phyloP scores from a whole-genome alignment of 2,888 invertebrate species.

The Hydroisotoma schaefferi region DNA sequence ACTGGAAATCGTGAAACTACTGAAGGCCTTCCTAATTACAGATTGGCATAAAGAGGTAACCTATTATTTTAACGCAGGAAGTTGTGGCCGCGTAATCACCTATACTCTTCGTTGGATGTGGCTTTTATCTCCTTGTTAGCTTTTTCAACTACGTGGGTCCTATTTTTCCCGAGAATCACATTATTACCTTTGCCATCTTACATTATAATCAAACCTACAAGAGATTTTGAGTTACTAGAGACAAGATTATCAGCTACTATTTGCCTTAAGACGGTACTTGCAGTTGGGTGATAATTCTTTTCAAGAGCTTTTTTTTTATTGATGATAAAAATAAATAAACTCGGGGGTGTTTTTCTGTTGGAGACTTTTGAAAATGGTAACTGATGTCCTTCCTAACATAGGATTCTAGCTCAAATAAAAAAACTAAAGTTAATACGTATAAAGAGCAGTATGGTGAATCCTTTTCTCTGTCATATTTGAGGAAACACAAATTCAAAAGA shows the following conservation, averaged over 20 bases:
- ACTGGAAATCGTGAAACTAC: constrained; percentile 4
- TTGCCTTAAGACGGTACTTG: too few species aligned
- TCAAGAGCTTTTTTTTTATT: too few species aligned
- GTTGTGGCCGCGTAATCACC: constrained; percentile 41
- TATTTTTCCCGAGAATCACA: not conserved
- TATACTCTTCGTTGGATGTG: constrained; percentile 1
- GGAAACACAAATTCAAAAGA: not conserved
- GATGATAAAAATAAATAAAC: too few species aligned
- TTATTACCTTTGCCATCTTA: constrained; percentile 1
- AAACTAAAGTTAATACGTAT: not conserved
- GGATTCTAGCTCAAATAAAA: too few species aligned
- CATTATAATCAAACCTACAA: not conserved
- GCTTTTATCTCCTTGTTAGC: constrained; percentile 10
- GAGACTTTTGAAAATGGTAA: too few species aligned
- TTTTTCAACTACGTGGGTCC: constrained; percentile 6
- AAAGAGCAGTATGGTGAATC: not conserved
- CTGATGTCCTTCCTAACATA: too few species aligned
- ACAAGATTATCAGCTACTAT: too few species aligned
- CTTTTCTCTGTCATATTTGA: not conserved
- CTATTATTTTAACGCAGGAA: constrained; percentile 49
- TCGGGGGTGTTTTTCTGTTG: too few species aligned
- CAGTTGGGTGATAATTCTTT: too few species aligned
- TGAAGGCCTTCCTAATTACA: constrained; percentile 41
- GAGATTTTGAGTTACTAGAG: too few species aligned
- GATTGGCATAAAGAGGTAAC: constrained; percentile 23